Base-by-base conservation (phyloP, 2,888 invertebrate genomes). In the Notodonta dromedarius region DNA sequence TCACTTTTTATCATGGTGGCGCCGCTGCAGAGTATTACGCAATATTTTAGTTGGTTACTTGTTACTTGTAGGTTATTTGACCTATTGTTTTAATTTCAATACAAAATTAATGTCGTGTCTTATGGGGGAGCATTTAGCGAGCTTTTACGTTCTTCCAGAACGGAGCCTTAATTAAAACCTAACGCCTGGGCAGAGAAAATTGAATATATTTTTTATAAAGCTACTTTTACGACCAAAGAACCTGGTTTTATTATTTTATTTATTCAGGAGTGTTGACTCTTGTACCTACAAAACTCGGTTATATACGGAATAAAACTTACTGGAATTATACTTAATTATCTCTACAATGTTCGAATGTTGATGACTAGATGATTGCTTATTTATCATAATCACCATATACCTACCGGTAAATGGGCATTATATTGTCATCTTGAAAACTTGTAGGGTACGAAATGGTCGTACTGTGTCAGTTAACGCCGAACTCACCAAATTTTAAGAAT, bases 31-130 rank as follows among this genome's bases (percentile, higher is more conserved):
- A n/a, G n/a, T n/a, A n/a, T n/a, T n/a, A n/a, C n/a, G n/a, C 8
- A 53, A 24, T 24, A 24, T 24, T 24, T 24, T 1, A 24, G 24
- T 24, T 2, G 24, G 24, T 24, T 2, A 24, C 24, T 24, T 2
- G 24, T 24, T 24, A 24, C 24, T 24, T 24, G 24, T 24, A 24
- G 24, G 5, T 35, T 3, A 35, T 35, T 7, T 0, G 35, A 35
- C 5, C 35, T 40, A 8, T 55, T 39, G 40, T 40, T 55, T 55
- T 55, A 40, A 55, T 55, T 55, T 55, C 55, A 55, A 55, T 55
- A 14, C 55, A 55, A 55, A 40, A 55, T 55, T 55, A 55, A 55
- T 55, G 55, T 8, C 4, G 8, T 55, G 40, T 40, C 40, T 14
- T 13, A 40, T 40, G 39, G n/a, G 7, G 9, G 11, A 40, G 55